These are phyloP conservation scores for Metellina segmentata DNA, from an alignment of 2,888 invertebrate species.

Conservation along the genomic window DNA sequence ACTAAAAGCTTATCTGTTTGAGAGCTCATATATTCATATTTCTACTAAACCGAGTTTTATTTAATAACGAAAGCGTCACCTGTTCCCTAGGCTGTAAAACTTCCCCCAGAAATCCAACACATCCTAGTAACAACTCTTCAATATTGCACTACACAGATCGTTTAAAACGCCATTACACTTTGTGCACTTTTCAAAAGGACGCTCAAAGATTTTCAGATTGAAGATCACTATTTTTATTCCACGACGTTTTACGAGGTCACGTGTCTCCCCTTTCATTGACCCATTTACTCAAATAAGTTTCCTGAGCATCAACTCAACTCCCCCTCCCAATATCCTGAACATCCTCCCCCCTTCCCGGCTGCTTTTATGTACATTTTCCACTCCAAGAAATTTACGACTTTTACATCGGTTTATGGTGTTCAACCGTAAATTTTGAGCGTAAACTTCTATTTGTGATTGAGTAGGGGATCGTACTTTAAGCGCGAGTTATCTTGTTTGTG, in stretches of 20 bases:
- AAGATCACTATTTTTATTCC: neutral
- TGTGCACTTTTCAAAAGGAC: neutral
- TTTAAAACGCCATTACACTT: neutral
- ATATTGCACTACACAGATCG: neutral
- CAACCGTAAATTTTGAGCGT: slow-evolving; percentile 69
- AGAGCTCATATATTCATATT: too few species aligned
- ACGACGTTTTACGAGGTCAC: slow-evolving; percentile 34
- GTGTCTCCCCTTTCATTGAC: slow-evolving; percentile 58
- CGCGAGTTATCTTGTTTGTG: slow-evolving; percentile 33
- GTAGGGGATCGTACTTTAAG: slow-evolving; percentile 55
- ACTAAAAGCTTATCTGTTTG: too few species aligned
- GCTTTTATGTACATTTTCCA: slow-evolving; percentile 73
- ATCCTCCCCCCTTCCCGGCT: neutral
- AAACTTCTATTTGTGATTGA: slow-evolving; percentile 58
- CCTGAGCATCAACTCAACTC: neutral
- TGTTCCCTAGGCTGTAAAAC: too few species aligned
- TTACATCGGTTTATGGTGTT: slow-evolving; percentile 70
- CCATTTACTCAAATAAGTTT: slow-evolving; percentile 66
- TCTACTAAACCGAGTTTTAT: too few species aligned
- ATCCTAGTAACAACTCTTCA: neutral
- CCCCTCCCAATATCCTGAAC: neutral
- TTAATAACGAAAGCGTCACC: too few species aligned
- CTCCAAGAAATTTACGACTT: slow-evolving; percentile 72
- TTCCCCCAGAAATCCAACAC: too few species aligned
- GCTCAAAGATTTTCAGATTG: neutral